phyloP scores from a whole-genome alignment of 2,888 invertebrate genomes.

The Drosophila pseudotakahashii region DNA sequence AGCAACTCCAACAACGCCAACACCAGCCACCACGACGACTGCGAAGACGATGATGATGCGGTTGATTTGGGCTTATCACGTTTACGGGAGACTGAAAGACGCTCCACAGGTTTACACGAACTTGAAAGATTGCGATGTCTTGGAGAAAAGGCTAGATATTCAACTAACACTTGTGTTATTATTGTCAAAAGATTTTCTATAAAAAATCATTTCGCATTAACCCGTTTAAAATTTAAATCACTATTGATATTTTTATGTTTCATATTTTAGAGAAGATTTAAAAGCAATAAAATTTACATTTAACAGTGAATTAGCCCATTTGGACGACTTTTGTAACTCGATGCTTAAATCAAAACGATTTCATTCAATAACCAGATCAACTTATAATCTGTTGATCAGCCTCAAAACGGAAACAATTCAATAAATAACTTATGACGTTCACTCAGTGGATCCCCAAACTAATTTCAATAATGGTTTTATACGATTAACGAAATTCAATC shows the following conservation, averaged over 20 bases:
- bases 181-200: too few relatives aligned
- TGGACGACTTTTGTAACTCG: not conserved
- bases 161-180: not conserved
- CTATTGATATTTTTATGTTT: not conserved
- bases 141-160: not conserved
- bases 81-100: slow-evolving; percentile 72
- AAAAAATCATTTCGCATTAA: too few relatives aligned
- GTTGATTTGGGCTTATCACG: slow-evolving; percentile 78
- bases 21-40: slow-evolving; percentile 44
- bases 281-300: not conserved
- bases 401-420: slow-evolving; percentile 2
- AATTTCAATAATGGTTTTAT: slow-evolving; percentile 32
- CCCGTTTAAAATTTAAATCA: not conserved
- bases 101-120: slow-evolving; percentile 68
- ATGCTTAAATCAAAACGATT: not conserved
- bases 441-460: slow-evolving; percentile 9
- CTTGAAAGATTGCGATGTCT: slow-evolving; percentile 10
- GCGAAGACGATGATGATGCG: slow-evolving; percentile 56
- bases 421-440: slow-evolving; percentile 17
- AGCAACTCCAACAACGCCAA: slow-evolving; percentile 43
- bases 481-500: slow-evolving; percentile 38
- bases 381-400: not conserved
- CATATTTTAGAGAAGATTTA: not conserved
- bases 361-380: slow-evolving; percentile 21
- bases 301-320: not conserved